Percentiles rank a stretch among this genome's conserved stretches.
Conservation (phyloP, 1,140 invertebrate genomes). For the Drosophila aff. region DNA sequence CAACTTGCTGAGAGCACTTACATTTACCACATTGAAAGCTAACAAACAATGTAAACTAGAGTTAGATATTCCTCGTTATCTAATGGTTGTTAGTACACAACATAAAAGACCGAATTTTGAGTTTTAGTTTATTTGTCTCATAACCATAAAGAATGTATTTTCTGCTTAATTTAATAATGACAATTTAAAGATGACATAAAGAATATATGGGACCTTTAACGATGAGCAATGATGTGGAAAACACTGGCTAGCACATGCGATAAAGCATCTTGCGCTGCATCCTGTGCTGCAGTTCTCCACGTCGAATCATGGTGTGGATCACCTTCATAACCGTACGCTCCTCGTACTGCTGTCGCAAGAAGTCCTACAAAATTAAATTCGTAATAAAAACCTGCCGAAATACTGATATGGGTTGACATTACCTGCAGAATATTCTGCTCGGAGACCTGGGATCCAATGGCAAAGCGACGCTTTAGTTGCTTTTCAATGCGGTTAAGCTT, state of each 20-base stretch:
- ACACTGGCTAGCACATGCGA: conserved; percentile 89
- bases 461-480: conserved; percentile 97
- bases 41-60: neutral
- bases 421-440: conserved; percentile 95
- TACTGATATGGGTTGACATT: neutral
- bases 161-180: conserved; percentile 15
- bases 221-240: conserved; percentile 6
- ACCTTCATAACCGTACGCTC: conserved; percentile 95
- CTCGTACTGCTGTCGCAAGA: conserved; percentile 96
- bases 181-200: conserved; percentile 10
- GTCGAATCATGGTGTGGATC: conserved; percentile 95
- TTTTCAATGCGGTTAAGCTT: conserved; percentile 95
- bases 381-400: neutral
- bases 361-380: conserved; percentile 88
- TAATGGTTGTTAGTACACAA: neutral
- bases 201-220: conserved; percentile 14
- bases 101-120: neutral
- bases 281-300: conserved; percentile 97
- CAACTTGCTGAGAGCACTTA: neutral
- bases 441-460: conserved; percentile 98
- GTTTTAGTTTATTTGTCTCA: conserved; percentile 9
- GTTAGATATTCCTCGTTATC: neutral
- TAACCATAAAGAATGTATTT: conserved; percentile 6
- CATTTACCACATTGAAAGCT: neutral
- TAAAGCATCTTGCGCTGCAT: conserved; percentile 99